phyloP scores from a whole-genome alignment of 2,113 vertebrate species.

The Oncorhynchus tshawytscha region DNA sequence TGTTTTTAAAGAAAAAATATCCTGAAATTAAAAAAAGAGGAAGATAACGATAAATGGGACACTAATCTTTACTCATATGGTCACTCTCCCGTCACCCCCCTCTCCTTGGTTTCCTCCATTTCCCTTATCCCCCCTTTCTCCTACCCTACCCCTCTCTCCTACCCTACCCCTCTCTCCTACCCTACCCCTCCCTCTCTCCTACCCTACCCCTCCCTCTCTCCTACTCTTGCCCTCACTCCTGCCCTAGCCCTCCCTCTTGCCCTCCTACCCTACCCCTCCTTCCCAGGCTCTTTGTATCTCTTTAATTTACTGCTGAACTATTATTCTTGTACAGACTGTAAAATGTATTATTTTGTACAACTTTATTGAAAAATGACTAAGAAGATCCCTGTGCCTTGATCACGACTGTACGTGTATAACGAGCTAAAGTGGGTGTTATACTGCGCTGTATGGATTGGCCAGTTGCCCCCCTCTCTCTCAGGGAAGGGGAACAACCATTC shows the following conservation, averaged over 20 bases:
- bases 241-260: constrained; percentile 10
- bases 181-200: background rate
- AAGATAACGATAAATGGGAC: constrained; percentile 44
- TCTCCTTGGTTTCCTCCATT: constrained; percentile 11
- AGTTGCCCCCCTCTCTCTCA: constrained; percentile 46
- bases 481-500: constrained; percentile 47
- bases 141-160: constrained; percentile 14
- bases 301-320: constrained; percentile 87
- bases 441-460: constrained; percentile 92
- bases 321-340: constrained; percentile 95
- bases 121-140: constrained; percentile 2
- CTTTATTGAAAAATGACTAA: constrained; percentile 89
- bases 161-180: background rate
- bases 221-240: background rate
- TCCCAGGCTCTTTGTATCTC: constrained; percentile 56
- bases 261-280: constrained; percentile 41
- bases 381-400: constrained; percentile 94
- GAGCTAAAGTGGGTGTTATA: constrained; percentile 91
- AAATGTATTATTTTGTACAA: constrained; percentile 97
- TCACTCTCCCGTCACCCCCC: constrained; percentile 30
- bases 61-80: constrained; percentile 34
- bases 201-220: background rate
- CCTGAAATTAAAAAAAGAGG: constrained; percentile 42
- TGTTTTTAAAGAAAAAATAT: constrained; percentile 32
- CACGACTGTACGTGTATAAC: constrained; percentile 89